A percentile compares a stretch with the other conserved stretches of the same genome.
These are phyloP conservation scores for Pantherophis guttatus DNA, from an alignment of 2,113 vertebrate species.

Conservation along the genomic window DNA sequence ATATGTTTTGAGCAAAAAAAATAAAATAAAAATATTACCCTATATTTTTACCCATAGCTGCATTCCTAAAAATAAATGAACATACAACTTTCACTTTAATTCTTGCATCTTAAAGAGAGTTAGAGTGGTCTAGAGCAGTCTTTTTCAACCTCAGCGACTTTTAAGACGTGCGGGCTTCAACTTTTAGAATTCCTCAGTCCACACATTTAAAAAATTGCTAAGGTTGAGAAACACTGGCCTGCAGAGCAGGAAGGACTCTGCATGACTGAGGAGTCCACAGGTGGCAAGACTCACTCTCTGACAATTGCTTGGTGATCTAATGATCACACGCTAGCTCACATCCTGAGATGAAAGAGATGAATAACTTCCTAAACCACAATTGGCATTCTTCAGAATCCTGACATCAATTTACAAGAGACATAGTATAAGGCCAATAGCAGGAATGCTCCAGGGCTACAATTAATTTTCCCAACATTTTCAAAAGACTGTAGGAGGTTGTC, in stretches of 20 bases:
- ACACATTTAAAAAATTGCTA: neutral
- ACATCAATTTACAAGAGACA: neutral
- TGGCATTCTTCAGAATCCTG: neutral
- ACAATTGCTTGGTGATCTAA: slow-evolving; percentile 10
- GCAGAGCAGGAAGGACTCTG: neutral
- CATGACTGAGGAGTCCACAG: neutral
- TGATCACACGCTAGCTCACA: neutral
- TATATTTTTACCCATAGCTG: neutral
- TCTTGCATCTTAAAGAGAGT: neutral
- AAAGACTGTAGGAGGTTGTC: neutral
- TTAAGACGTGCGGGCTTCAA: neutral
- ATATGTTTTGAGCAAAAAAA: neutral
- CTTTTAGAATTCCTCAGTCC: neutral
- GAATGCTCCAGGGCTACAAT: neutral
- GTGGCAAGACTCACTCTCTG: neutral
- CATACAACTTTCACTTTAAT: neutral
- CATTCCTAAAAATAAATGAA: neutral
- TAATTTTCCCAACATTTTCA: neutral
- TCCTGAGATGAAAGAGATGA: neutral
- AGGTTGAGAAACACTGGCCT: neutral
- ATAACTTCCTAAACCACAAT: neutral
- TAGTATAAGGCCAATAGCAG: neutral
- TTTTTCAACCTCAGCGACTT: too few species aligned
- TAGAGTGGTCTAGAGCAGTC: neutral
- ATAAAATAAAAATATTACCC: neutral